Evolutionary conservation across 2,797 vertebrate genomes (phyloP).

Genomic region (Perodicticus potto): DNA sequence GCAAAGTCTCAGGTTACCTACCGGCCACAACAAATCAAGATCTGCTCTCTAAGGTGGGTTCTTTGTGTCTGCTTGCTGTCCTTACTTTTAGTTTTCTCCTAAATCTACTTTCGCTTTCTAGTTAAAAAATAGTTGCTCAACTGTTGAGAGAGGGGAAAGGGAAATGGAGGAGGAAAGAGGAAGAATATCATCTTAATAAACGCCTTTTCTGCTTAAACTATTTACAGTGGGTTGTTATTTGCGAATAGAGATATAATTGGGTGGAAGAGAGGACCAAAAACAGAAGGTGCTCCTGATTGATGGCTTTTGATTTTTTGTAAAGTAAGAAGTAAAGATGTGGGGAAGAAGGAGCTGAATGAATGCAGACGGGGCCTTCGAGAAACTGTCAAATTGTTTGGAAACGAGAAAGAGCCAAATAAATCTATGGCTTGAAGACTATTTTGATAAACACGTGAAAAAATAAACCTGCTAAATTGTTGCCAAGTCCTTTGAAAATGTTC

Average conservation of each 20-base stretch:
- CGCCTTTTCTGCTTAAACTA: background rate
- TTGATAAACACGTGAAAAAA: conserved; percentile 23
- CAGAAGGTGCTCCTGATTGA: background rate
- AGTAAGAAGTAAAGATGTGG: background rate
- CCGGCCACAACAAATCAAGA: background rate
- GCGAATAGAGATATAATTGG: background rate
- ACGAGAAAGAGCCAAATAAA: background rate
- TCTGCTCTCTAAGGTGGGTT: background rate
- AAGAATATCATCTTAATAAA: background rate
- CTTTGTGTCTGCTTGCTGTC: background rate
- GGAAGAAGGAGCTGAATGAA: background rate
- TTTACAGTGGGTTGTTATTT: background rate
- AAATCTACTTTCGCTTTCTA: background rate
- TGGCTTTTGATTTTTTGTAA: background rate
- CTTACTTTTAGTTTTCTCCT: background rate
- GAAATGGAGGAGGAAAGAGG: background rate
- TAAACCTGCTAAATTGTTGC: background rate
- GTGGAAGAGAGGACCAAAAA: background rate
- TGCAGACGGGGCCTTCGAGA: background rate
- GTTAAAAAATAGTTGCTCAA: background rate
- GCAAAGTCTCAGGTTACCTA: background rate
- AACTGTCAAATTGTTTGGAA: background rate
- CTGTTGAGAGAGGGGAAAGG: background rate
- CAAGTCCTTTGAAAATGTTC: conserved; percentile 21
- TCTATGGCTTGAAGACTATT: background rate